Percentiles rank a stretch among this genome's conserved stretches.
Conservation (phyloP, 2,888 invertebrate species). For the Rhogogaster chlorosoma region DNA sequence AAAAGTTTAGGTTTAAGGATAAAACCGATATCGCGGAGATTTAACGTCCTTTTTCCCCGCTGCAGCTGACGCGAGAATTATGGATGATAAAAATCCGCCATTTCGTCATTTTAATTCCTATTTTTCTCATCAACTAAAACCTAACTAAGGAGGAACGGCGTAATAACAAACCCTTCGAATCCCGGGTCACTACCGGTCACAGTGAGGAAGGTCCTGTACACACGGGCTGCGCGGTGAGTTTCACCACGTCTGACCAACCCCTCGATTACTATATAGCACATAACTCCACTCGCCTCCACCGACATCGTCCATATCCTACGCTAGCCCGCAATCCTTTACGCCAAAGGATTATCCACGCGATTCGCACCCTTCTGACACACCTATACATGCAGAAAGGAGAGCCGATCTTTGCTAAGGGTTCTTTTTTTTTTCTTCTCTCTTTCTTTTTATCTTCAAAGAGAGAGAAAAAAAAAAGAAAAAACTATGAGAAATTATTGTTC, state of each 20-base stretch:
- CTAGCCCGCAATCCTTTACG: neutral
- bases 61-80: neutral
- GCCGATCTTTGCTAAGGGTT: neutral
- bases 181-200: slow-evolving; percentile 36
- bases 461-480: too few species aligned
- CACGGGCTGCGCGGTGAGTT: neutral
- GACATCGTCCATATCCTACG: too few species aligned
- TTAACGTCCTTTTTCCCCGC: neutral
- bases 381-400: neutral
- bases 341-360: slow-evolving; percentile 35
- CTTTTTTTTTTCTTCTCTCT: neutral
- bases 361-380: slow-evolving; percentile 28
- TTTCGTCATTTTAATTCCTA: neutral
- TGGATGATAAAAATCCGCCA: neutral
- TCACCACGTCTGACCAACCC: neutral
- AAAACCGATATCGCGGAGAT: neutral
- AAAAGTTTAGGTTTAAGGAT: neutral
- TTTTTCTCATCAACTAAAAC: neutral
- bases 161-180: neutral
- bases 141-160: neutral
- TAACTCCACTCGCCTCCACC: neutral
- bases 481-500: neutral
- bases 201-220: slow-evolving; percentile 47
- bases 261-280: neutral
- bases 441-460: neutral